Base-by-base conservation (phyloP, 1,140 invertebrate genomes). In the Drosophila nikananu region DNA sequence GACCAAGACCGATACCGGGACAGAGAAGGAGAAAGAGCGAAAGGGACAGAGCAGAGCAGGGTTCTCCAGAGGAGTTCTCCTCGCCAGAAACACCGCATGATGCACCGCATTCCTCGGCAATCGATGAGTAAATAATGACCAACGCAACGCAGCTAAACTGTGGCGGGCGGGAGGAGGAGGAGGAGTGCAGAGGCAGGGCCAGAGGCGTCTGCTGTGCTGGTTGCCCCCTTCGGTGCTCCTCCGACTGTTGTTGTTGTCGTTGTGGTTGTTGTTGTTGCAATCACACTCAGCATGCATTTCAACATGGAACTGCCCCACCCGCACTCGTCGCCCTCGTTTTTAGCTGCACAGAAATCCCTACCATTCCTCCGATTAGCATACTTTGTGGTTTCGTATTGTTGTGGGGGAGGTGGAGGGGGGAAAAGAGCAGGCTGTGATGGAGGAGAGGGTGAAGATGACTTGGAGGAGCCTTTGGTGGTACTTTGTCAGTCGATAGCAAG, bases 111-210 rank as follows among this genome's bases (percentile, higher is more conserved):
- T 90, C 84, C 84, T 81, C 54, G 63, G 71, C 86, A 89, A 89
- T 89, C 86, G 86, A 89, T 89, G 86, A 89, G 86, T 89, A 89
- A 89, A 89, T 89, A 89, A 89, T 89, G 86, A 86, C 86, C 86
- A 90, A 82, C 81, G 81, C 81, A 89, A 84, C 82, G 86, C 78
- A 82, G 72, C 71, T 77, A 80, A 90, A 86, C 70, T 84, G 78
- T 57, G 78, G 78, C 77, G 65, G 72, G 25, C 27, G 27, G 39
- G 49, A 8, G 21, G 30, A 25, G 17, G 27, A 23, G 39, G 49
- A 8, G 21, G 30, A 25, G 17, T 23, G 48, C 17, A 41, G 39
- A 5, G 41, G n/a, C 41, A 65, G 25, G 5, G 52, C 8, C 17
- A 19, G 23, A 30, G 55, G 32, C 25, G 46, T 49, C 64, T 78